Percentiles rank a stretch among this genome's conserved stretches.
phyloP scores from a whole-genome alignment of 2,888 invertebrate species.

The Lithophane semibrunnea region DNA sequence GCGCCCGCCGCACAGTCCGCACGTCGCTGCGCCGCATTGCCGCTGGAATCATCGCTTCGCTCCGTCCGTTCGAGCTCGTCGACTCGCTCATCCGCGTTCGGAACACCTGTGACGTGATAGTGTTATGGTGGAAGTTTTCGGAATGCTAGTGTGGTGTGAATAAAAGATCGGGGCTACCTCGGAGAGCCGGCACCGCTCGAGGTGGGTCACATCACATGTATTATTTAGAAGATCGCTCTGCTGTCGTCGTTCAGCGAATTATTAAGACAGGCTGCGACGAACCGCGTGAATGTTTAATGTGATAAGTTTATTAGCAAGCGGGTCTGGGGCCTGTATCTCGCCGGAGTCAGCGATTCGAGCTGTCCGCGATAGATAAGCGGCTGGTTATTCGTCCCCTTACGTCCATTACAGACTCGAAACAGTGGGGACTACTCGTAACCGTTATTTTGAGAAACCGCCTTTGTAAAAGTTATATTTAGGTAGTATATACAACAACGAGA shows the following conservation, averaged over 20 bases:
- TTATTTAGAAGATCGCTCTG: conserved; percentile 67
- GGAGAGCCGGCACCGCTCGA: conserved; percentile 81
- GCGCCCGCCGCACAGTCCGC: conserved; percentile 74
- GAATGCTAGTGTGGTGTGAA: conserved; percentile 77
- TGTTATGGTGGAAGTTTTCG: conserved; percentile 70
- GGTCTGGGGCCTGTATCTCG: conserved; percentile 41
- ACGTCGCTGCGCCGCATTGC: conserved; percentile 20
- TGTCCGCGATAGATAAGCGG: conserved; percentile 54
- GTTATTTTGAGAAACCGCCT: conserved; percentile 30
- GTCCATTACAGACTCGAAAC: conserved; percentile 45
- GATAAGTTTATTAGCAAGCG: conserved; percentile 63
- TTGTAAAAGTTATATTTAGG: conserved; percentile 7
- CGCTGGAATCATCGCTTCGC: background rate
- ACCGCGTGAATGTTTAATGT: conserved; percentile 68
- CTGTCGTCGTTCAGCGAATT: conserved; percentile 64
- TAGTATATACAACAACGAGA: background rate
- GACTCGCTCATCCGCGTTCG: conserved; percentile 33
- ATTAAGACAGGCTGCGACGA: conserved; percentile 57
- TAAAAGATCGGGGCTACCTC: conserved; percentile 77
- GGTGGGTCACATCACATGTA: conserved; percentile 75
- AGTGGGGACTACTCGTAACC: conserved; percentile 29
- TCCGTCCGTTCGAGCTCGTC: conserved; percentile 40
- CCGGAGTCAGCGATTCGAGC: conserved; percentile 27
- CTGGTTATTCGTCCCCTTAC: conserved; percentile 48
- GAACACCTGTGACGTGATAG: conserved; percentile 69